Base-by-base conservation (phyloP, 2,113 vertebrate species). In the Percopsis transmontana region DNA sequence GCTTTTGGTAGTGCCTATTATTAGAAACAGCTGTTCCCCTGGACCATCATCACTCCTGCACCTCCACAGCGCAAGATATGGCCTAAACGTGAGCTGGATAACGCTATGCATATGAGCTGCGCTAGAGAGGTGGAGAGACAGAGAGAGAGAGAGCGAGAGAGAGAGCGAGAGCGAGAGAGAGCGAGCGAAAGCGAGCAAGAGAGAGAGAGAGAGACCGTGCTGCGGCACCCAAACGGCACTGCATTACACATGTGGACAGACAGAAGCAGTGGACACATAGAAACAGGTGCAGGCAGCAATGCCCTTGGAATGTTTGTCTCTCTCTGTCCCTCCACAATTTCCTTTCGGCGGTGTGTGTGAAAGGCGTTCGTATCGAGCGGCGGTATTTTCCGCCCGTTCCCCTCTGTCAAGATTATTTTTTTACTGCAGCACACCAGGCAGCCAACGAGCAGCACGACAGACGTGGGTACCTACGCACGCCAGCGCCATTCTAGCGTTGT, bases 1-100 rank as follows among this genome's bases (percentile, higher is more conserved):
- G 62, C 59, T 72, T 72, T 76, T 42, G 60, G 58, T 58, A 56
- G 61, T 66, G 44, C 44, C 78, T 81, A 76, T 81, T 76, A 81
- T 76, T 81, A 76, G 78, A 80, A 76, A 51, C 73, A 76, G 73
- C 72, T 72, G 68, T 66, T 72, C 51, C 64, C 68, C 56, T 64
- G 56, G 41, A 23, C 64, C 51, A 54, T 72, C 70, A 62, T 67
- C 54, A 18, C 44, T 47, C 42, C 60, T 33, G 66, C 61, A 69
- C 52, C 51, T 66, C 69, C 4, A 20, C 41, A 27, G 69, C 55
- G 58, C 45, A 59, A 72, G 60, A 41, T 14, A 50, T 48, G 40
- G 66, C 59, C 47, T 62, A 11, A 50, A 77, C 58, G 66, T 81
- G 74, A 81, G 70, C 58, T 27, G 73, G 62, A 67, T 77, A 52